Conservation (phyloP, 1,140 invertebrate species). For the Zaprionus vittiger region DNA sequence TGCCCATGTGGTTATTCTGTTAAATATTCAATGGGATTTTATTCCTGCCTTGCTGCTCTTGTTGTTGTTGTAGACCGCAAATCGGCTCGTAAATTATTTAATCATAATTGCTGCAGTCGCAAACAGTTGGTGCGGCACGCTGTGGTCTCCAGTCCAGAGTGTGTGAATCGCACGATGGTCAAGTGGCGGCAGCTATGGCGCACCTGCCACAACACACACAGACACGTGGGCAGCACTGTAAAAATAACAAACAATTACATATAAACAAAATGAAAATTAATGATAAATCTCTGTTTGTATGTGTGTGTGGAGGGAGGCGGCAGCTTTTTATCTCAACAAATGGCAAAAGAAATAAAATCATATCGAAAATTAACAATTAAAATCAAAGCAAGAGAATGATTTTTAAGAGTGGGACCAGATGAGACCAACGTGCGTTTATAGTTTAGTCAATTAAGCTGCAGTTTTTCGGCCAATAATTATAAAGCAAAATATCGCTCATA, state of each 20-base stretch:
- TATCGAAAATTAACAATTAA: slow-evolving; percentile 15
- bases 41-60: neutral
- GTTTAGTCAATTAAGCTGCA: neutral
- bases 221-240: slow-evolving; percentile 30
- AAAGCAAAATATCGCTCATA: slow-evolving; percentile 41
- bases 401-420: slow-evolving; percentile 9
- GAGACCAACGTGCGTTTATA: neutral
- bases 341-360: slow-evolving; percentile 13
- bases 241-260: slow-evolving; percentile 69
- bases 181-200: slow-evolving; percentile 68
- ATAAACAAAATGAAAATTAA: slow-evolving; percentile 54
- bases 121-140: slow-evolving; percentile 10
- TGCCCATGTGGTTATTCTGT: slow-evolving; percentile 21
- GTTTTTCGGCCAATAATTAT: neutral
- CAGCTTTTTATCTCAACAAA: slow-evolving; percentile 47
- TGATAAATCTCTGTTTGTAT: slow-evolving; percentile 38
- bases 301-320: neutral
- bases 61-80: slow-evolving; percentile 28
- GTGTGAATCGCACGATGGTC: neutral
- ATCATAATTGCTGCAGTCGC: slow-evolving; percentile 45
- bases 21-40: slow-evolving; percentile 17
- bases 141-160: slow-evolving; percentile 7
- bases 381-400: slow-evolving; percentile 28
- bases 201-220: slow-evolving; percentile 68
- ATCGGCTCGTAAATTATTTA: slow-evolving; percentile 47